Evolutionary conservation across 2,888 invertebrate species (phyloP), one percentile per base, ranked within the genome.

Genomic region (Thecocarcelia acutangulata): DNA sequence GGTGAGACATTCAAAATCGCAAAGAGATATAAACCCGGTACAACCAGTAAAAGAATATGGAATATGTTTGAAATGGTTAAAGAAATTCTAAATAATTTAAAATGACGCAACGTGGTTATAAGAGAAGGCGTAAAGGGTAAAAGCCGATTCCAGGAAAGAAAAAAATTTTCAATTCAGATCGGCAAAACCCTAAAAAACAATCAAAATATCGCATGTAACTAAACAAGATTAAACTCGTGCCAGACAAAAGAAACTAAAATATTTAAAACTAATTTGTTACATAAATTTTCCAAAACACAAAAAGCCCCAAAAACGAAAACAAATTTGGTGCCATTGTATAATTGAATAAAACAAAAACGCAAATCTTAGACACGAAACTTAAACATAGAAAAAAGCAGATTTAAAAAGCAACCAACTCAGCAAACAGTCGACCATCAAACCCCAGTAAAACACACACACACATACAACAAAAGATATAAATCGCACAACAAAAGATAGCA

Each of bases 81-180:
- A 46, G 17, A 75, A 78, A 66, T n/a, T 50, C 48, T 48, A 64
- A 73, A 80, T 4, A 42, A 56, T 69, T 77, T 77, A 80, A 83
- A 84, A 88, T 86, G 84, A 89, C 88, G 88, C 87, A 86, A 86
- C 87, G 88, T 68, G 88, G 87, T 84, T 88, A 88, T 86, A 89
- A 88, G 79, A 89, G 88, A 89, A 88, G 88, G 88, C 87, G 87
- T 83, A 87, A 87, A 84, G 87, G 87, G 87, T 83, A 85, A 84
- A 85, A 79, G 87, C 87, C 87, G 87, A 87, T 85, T 83, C 82
- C n/a, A 40, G 28, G 56, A 56, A 73, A 73, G 42, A 6, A n/a
- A 11, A 46, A 46, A 12, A n/a, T 0, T 33, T 56, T 46, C 17
- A 82, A 83, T 77, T 83, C 66, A 83, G 84, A 84, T 87, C 87